These are phyloP conservation scores for Mungos mungo DNA, from an alignment of 2,113 vertebrate genomes.

Conservation along the genomic window DNA sequence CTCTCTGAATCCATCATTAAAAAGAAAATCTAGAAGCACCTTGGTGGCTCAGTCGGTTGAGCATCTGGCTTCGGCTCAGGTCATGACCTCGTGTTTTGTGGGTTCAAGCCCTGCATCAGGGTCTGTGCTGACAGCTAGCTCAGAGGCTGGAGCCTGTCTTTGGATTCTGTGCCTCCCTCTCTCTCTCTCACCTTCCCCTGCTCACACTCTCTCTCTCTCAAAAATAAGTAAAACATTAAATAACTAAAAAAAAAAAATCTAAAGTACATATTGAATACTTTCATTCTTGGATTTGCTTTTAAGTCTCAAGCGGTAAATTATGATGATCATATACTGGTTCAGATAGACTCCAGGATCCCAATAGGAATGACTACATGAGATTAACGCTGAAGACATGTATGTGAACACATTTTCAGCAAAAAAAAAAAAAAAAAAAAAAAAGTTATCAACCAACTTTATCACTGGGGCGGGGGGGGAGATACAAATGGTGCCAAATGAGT, in stretches of 20 bases:
- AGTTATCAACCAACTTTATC: background rate
- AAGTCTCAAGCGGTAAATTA: background rate
- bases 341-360: background rate
- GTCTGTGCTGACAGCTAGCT: too few species aligned
- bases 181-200: too few species aligned
- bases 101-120: too few species aligned
- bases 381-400: background rate
- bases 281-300: background rate
- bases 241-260: background rate
- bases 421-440: background rate
- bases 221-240: too few species aligned
- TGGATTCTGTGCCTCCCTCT: too few species aligned
- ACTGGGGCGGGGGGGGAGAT: background rate
- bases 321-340: background rate
- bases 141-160: too few species aligned
- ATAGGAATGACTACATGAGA: background rate
- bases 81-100: too few species aligned
- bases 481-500: background rate
- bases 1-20: background rate
- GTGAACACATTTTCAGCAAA: background rate
- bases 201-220: too few species aligned
- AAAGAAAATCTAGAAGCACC: background rate
- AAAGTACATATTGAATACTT: background rate
- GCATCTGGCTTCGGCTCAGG: too few species aligned
- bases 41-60: too few species aligned